These are phyloP conservation scores for Himalopsyche kuldschensis DNA, from an alignment of 2,888 invertebrate species.

Conservation along the genomic window DNA sequence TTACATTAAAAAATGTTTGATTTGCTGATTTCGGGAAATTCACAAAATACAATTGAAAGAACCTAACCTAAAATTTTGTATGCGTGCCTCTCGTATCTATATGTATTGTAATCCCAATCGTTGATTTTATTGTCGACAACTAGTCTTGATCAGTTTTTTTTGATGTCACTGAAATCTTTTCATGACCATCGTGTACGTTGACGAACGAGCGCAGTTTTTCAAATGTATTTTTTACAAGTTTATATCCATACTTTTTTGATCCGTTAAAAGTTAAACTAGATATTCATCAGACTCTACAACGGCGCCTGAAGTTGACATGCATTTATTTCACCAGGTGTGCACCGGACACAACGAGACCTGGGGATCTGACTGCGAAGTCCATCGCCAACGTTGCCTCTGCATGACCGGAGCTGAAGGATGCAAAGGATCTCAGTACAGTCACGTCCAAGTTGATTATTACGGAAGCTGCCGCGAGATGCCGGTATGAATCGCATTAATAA, in stretches of 20 bases:
- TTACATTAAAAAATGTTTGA: too few species aligned
- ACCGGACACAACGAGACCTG: constrained; percentile 95
- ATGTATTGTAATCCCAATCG: too few species aligned
- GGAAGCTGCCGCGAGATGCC: constrained; percentile 82
- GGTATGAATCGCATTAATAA: constrained; percentile 49
- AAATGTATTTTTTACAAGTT: neutral
- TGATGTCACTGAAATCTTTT: too few species aligned
- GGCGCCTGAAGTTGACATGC: neutral
- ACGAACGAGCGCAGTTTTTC: too few species aligned
- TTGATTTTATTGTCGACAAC: neutral
- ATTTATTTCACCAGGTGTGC: constrained; percentile 66
- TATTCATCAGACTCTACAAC: too few species aligned
- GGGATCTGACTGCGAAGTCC: constrained; percentile 91
- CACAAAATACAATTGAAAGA: too few species aligned
- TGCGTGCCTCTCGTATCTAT: too few species aligned
- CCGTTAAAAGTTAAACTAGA: too few species aligned
- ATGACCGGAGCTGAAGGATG: constrained; percentile 74
- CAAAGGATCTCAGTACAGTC: constrained; percentile 72
- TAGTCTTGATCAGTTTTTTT: neutral
- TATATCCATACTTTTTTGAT: neutral
- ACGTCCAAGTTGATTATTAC: constrained; percentile 93
- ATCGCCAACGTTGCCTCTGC: constrained; percentile 91
- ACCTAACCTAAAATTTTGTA: too few species aligned
- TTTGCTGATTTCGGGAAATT: too few species aligned
- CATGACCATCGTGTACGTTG: too few species aligned